Evolutionary conservation across 2,113 vertebrate species (phyloP).

Genomic region (Empidonax alnorum): DNA sequence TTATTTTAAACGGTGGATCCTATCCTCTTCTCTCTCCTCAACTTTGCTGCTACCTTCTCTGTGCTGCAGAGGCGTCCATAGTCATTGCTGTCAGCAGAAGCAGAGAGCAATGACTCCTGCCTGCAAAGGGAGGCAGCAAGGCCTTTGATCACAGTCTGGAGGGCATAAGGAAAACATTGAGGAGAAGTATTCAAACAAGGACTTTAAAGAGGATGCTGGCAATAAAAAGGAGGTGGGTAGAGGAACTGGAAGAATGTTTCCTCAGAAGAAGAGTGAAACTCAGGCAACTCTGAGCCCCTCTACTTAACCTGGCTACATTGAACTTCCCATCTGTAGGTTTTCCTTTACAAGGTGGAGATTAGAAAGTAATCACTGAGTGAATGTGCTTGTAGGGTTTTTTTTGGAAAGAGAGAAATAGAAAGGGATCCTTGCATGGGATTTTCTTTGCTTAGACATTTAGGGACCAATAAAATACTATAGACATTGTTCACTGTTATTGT

Average conservation of each 20-base stretch:
- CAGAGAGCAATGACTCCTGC: not conserved
- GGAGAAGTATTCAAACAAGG: not conserved
- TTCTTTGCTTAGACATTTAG: not conserved
- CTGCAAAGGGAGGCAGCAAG: not conserved
- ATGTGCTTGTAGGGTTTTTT: not conserved
- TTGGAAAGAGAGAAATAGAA: not conserved
- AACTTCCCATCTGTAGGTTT: not conserved
- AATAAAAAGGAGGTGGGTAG: not conserved
- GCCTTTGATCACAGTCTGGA: conserved; percentile 14
- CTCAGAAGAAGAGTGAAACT: not conserved
- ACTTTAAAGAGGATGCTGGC: conserved; percentile 5
- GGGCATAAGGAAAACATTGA: not conserved
- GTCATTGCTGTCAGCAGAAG: not conserved
- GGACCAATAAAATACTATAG: not conserved
- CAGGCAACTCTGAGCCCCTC: not conserved
- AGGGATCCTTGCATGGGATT: not conserved
- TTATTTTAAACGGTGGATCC: not conserved
- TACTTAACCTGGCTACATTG: not conserved
- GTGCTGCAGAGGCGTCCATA: not conserved
- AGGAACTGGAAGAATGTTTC: not conserved
- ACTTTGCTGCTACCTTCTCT: not conserved
- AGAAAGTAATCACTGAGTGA: not conserved
- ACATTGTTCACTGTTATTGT: not conserved
- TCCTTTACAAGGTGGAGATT: not conserved
- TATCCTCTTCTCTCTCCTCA: not conserved